A percentile compares a stretch with the other conserved stretches of the same genome.
Evolutionary conservation across 2,888 invertebrate species (phyloP).

Genomic region (Resseliella maxima): DNA sequence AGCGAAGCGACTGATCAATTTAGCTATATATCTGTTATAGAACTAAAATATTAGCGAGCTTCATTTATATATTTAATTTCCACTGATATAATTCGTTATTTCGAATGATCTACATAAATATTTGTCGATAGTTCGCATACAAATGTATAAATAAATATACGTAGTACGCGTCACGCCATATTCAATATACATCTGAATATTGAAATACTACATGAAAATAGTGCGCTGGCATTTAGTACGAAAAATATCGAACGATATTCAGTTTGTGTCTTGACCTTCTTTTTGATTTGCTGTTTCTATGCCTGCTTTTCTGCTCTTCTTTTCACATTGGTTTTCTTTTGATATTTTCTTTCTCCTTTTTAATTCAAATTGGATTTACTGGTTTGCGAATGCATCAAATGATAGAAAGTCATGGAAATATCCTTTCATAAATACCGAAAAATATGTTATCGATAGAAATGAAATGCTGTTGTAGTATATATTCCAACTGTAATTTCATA

Average conservation of each 20-base stretch:
- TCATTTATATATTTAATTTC: neutral
- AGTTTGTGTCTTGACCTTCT: conserved; percentile 55
- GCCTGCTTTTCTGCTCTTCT: neutral
- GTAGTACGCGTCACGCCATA: neutral
- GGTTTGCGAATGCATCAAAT: no score
- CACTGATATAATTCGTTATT: neutral
- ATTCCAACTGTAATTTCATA: no score
- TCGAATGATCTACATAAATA: conserved; percentile 39
- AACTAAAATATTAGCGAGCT: neutral
- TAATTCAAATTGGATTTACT: neutral
- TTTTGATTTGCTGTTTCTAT: conserved; percentile 53
- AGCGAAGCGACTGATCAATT: neutral
- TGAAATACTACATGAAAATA: conserved; percentile 31
- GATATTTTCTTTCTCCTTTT: neutral
- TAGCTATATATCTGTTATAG: neutral
- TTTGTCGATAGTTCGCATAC: conserved; percentile 15
- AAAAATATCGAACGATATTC: conserved; percentile 53
- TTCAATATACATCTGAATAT: neutral
- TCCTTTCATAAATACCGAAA: no score
- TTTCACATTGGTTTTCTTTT: conserved; percentile 34
- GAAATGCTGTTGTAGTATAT: no score
- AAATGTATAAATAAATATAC: neutral
- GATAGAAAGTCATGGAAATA: no score
- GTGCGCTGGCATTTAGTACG: conserved; percentile 25
- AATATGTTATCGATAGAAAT: no score